Base-by-base conservation (phyloP, 1,140 invertebrate species). In the Zaprionus nigranus region DNA sequence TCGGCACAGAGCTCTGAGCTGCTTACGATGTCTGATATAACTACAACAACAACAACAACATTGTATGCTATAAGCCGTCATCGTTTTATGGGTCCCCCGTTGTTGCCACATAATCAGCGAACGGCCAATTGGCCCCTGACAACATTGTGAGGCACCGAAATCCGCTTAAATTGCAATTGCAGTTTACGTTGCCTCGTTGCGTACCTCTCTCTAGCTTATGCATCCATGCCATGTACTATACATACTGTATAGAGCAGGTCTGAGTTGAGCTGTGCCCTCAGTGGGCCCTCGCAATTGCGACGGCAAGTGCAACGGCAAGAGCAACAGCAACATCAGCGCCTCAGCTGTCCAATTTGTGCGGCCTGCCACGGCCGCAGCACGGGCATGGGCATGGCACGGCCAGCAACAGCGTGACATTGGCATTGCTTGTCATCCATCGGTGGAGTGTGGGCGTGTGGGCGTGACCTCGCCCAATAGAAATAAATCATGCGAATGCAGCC, bases 401-500 rank as follows among this genome's bases (percentile, higher is more conserved):
- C 58, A 56, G 46, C 78, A 28, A 28, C 60, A 64, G 61, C 80
- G 28, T 84, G 81, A 85, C 81, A 85, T 84, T 84, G 82, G 82
- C 79, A 84, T 71, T 84, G 59, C 66, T 53, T 81, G 78, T 83
- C 81, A 83, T 70, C 76, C 49, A 46, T 17, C 63, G 30, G 13
- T n/a, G 38, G 30, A 34, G 30, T 26, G 40, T 36, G 24, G 40
- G 51, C 17, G 30, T 26, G 40, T 36, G 24, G 40, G 51, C 17
- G 22, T 43, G 46, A 15, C 36, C 34, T 24, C 43, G 7, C 43
- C 43, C 43, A 49, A 49, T 49, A 53, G 60, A 79, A 86, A 85
- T 84, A 86, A 84, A 84, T 84, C 82, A 84, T 84, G 73, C 54
- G 79, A 75, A 68, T 80, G 76, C 81, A 53, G 30, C 30, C 40